phyloP scores from a whole-genome alignment of 2,888 invertebrate species.

The Candidula unifasciata region DNA sequence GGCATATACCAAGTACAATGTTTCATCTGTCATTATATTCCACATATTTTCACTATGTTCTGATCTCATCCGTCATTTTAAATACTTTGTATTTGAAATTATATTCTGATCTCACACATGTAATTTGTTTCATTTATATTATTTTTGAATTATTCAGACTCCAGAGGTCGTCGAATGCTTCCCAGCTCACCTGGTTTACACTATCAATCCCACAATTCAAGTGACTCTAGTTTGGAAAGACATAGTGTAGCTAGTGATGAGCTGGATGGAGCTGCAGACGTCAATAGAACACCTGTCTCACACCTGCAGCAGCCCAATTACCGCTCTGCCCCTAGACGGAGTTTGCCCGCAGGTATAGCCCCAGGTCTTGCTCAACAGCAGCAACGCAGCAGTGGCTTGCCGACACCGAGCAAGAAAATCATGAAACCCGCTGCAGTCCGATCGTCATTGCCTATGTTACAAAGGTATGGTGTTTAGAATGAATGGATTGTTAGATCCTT shows the following conservation, averaged over 20 bases:
- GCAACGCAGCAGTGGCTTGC: constrained; percentile 64
- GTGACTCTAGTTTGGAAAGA: constrained; percentile 70
- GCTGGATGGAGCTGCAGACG: constrained; percentile 57
- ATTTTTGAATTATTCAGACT: constrained; percentile 56
- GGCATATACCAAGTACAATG: too few species aligned
- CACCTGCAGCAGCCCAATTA: constrained; percentile 58
- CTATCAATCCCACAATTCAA: constrained; percentile 64
- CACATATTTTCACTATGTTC: too few species aligned
- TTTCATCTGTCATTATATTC: too few species aligned
- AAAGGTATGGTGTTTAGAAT: constrained; percentile 58
- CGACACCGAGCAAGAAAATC: constrained; percentile 66
- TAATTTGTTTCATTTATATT: not conserved
- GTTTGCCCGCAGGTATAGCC: constrained; percentile 53
- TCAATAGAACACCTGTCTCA: constrained; percentile 52
- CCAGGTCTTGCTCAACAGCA: constrained; percentile 45
- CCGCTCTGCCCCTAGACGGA: constrained; percentile 50
- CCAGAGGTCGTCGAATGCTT: constrained; percentile 64
- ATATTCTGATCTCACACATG: too few species aligned
- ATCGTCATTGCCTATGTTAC: constrained; percentile 66
- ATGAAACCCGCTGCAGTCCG: constrained; percentile 64
- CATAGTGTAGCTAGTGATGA: constrained; percentile 63
- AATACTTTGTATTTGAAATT: too few species aligned
- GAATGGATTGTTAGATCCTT: not conserved
- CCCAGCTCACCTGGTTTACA: constrained; percentile 69
- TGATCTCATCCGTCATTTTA: not conserved